Percentiles rank a stretch among this genome's conserved stretches.
Conservation (phyloP, 1,140 invertebrate species). For the Bombus sylvicola region DNA sequence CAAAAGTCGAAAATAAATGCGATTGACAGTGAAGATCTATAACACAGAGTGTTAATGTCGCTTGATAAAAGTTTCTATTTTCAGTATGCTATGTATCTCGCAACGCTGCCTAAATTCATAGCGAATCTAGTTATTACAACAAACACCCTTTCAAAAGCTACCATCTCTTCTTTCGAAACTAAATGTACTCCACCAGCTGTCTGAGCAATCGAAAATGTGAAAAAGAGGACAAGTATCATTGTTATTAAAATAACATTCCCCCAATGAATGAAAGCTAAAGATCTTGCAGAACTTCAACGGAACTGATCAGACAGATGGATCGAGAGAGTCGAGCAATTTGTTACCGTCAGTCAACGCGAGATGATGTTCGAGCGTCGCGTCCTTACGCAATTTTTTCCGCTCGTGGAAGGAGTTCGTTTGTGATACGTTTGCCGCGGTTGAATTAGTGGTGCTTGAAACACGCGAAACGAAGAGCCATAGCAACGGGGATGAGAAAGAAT, state of each 20-base stretch:
- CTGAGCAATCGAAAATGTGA: no score
- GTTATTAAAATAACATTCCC: not conserved
- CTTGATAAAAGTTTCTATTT: no score
- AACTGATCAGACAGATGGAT: not conserved
- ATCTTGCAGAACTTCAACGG: not conserved
- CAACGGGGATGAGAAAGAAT: conserved; percentile 31
- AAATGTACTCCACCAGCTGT: no score
- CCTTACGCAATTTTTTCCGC: conserved; percentile 5
- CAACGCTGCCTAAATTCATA: no score
- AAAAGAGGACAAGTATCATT: no score
- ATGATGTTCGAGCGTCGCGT: not conserved
- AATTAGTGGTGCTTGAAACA: conserved; percentile 37
- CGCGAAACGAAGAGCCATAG: conserved; percentile 2
- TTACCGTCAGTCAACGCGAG: conserved; percentile 22
- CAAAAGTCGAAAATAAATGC: no score
- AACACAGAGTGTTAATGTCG: no score
- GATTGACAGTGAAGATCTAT: no score
- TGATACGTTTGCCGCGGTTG: conserved; percentile 44
- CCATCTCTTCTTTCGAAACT: no score
- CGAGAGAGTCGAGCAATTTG: conserved; percentile 21
- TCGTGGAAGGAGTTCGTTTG: not conserved
- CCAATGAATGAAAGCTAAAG: not conserved
- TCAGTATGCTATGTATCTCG: no score
- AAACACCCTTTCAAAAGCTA: no score
- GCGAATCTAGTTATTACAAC: no score